Evolutionary conservation across 2,797 vertebrate species (phyloP).

Genomic region (Lithobates sylvaticus): DNA sequence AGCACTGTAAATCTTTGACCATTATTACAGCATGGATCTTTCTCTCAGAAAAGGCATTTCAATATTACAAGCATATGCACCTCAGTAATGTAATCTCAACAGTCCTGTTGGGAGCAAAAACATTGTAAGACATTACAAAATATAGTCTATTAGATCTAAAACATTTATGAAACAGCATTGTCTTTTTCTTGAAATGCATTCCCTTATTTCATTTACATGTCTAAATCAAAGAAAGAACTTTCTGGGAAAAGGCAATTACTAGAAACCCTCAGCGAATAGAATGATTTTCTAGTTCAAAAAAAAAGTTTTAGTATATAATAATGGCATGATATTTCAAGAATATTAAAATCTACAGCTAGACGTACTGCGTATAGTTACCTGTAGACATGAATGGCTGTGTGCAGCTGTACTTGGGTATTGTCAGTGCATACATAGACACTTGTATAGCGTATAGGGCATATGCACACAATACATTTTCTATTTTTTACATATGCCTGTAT

Average conservation of each 20-base stretch:
- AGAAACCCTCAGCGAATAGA: background rate
- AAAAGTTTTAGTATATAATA: background rate
- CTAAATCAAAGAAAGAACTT: constrained; percentile 1
- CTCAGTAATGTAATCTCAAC: constrained; percentile 24
- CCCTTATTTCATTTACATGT: background rate
- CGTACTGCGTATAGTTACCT: no score
- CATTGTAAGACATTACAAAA: constrained; percentile 23
- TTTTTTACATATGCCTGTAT: no score
- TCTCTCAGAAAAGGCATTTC: constrained; percentile 32
- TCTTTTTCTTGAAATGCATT: constrained; percentile 5
- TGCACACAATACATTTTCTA: no score
- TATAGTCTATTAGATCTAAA: constrained; percentile 40
- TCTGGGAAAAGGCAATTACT: background rate
- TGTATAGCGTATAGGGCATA: no score
- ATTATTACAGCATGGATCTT: constrained; percentile 34
- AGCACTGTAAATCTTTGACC: constrained; percentile 27
- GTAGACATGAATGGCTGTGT: no score
- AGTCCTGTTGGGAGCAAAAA: constrained; percentile 11
- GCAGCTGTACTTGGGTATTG: no score
- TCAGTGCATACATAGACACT: no score
- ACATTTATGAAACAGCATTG: constrained; percentile 21
- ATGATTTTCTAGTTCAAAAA: background rate
- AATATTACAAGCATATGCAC: constrained; percentile 46
- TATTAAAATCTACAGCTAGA: no score
- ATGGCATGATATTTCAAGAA: no score